phyloP scores from a whole-genome alignment of 2,888 invertebrate genomes.

The Limnephilus lunatus region DNA sequence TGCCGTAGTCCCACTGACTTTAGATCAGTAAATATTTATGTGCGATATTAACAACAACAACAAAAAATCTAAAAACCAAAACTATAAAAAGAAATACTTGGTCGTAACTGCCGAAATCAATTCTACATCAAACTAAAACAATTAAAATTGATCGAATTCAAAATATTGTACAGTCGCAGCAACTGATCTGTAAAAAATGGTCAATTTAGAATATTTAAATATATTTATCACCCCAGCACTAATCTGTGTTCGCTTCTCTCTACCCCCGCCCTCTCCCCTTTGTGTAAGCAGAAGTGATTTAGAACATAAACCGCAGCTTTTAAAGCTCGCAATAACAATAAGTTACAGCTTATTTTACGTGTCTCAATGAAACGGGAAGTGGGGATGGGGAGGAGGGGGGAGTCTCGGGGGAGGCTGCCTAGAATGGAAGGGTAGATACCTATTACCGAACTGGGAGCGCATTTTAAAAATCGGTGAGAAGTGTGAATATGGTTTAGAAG shows the following conservation, averaged over 20 bases:
- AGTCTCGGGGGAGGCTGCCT: neutral
- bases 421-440: neutral
- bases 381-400: slow-evolving; percentile 41
- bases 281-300: slow-evolving; percentile 66
- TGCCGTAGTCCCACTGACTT: too few species aligned
- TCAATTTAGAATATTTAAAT: neutral
- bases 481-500: neutral
- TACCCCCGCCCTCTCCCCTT: slow-evolving; percentile 49
- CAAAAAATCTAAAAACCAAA: neutral
- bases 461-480: neutral
- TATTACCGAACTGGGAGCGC: neutral
- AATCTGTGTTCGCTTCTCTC: slow-evolving; percentile 28
- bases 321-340: slow-evolving; percentile 78
- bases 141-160: neutral
- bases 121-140: neutral
- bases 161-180: neutral
- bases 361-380: slow-evolving; percentile 66
- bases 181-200: neutral
- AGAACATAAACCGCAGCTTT: slow-evolving; percentile 77
- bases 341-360: slow-evolving; percentile 74
- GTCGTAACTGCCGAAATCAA: neutral
- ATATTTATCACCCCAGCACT: slow-evolving; percentile 16
- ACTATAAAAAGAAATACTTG: too few species aligned
- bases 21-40: too few species aligned
- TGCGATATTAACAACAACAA: neutral